Conservation (phyloP, 1,140 invertebrate genomes). For the Tribolium castaneum region DNA sequence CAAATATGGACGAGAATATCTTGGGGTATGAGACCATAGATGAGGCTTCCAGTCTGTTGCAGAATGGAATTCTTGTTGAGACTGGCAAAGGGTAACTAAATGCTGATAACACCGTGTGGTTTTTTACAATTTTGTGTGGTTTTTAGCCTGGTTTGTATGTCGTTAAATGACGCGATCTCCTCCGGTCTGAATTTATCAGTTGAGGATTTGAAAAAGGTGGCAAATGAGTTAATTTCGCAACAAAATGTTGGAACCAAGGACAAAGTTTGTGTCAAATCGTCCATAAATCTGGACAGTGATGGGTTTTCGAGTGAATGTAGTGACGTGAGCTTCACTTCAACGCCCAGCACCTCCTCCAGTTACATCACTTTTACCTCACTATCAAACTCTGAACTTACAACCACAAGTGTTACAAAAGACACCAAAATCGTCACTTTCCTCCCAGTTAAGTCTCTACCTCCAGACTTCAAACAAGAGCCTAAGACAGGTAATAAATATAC, state of each 20-base stretch:
- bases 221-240: constrained; percentile 62
- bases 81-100: constrained; percentile 62
- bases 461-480: neutral
- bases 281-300: constrained; percentile 59
- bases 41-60: constrained; percentile 63
- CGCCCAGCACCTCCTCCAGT: constrained; percentile 16
- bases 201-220: constrained; percentile 64
- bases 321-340: constrained; percentile 55
- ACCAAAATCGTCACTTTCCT: neutral
- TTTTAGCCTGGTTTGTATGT: constrained; percentile 64
- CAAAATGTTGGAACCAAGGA: constrained; percentile 49
- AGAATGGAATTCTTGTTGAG: constrained; percentile 65
- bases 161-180: constrained; percentile 64
- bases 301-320: constrained; percentile 62
- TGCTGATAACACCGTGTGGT: neutral
- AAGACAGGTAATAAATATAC: too few relatives aligned
- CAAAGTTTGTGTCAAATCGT: constrained; percentile 35
- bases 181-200: constrained; percentile 64
- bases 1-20: neutral
- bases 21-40: constrained; percentile 44
- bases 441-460: neutral
- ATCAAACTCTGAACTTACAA: neutral
- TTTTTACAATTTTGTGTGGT: constrained; percentile 44
- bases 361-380: neutral
- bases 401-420: neutral